A percentile compares a stretch with the other conserved stretches of the same genome.
phyloP scores from a whole-genome alignment of 2,888 invertebrate genomes.

The Ectobius pallidus region DNA sequence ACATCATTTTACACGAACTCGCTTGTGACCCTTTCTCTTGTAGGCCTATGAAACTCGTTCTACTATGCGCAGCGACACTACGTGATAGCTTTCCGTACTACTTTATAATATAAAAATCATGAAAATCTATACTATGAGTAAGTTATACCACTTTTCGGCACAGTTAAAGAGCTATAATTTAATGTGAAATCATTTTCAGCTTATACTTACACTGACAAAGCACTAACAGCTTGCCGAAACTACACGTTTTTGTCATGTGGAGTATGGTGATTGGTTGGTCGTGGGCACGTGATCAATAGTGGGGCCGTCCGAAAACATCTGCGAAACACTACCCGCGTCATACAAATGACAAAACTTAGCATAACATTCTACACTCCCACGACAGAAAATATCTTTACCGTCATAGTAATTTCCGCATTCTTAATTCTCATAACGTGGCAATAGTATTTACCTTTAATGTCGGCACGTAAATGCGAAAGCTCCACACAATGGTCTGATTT shows the following conservation, averaged over 20 bases:
- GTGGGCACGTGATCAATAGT: conserved; percentile 41
- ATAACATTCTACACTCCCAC: too few relatives aligned
- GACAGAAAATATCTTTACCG: too few relatives aligned
- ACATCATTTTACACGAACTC: conserved; percentile 32
- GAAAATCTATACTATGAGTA: neutral
- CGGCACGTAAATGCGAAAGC: too few relatives aligned
- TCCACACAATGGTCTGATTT: too few relatives aligned
- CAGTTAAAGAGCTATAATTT: neutral
- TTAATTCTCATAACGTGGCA: too few relatives aligned
- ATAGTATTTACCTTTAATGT: too few relatives aligned
- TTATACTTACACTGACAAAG: neutral
- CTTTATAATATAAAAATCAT: neutral
- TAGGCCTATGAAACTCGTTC: conserved; percentile 31
- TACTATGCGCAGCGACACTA: conserved; percentile 30
- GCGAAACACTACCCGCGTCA: neutral
- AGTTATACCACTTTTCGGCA: neutral
- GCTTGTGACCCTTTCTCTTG: neutral
- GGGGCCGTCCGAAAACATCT: neutral
- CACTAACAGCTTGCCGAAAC: neutral
- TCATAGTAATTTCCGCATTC: too few relatives aligned
- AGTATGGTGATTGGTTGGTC: conserved; percentile 56
- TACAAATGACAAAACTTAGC: too few relatives aligned
- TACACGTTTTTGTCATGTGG: conserved; percentile 54
- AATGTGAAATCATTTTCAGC: neutral
- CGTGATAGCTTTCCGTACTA: conserved; percentile 24